Base-by-base conservation (phyloP, 2,797 vertebrate species). In the Ctenochaetus hawaiiensis region DNA sequence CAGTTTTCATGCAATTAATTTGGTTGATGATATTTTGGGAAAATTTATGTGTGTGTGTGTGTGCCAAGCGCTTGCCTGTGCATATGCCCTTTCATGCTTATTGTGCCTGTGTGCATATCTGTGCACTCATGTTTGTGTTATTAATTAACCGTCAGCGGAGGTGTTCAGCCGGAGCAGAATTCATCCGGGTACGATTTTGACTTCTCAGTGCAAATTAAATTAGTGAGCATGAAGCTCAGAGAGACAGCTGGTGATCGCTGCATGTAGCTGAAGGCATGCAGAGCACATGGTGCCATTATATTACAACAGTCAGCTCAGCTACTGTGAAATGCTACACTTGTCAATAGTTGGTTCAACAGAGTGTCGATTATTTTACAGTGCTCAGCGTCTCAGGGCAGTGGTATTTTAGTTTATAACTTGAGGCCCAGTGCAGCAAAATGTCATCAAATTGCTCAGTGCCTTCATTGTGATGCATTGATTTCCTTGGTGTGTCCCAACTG, bases 81-180 rank as follows among this genome's bases (percentile, higher is more conserved):
- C 54, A 52, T 62, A 39, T 65, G 54, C 71, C 62, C 58, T 59
- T 43, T 43, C 47, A 10, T 45, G 10, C 41, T 49, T n/a, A 34
- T 71, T 43, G 18, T 65, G 52, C 20, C 60, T 72, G 48, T 77
- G 82, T 83, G 75, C 52, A 30, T 75, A 65, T 78, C 34, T 59
- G 26, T 39, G 57, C 11, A 1, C 67, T 66, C 43, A 14, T 85
- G 78, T 92, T 87, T 89, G 78, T 75, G 58, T 84, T 89, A 76
- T 88, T 91, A 94, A 93, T 92, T 87, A 92, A 82, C 75, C 76
- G 48, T 73, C 81, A 75, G 76, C 52, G 39, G 80, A 80, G 75
- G 80, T 78, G 77, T 75, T 75, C 66, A 82, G 66, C 53, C 72
- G 39, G 52, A 69, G 79, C 81, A 73, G 60, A 86, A 89, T 81